These are phyloP conservation scores for Campoplex capitator DNA, from an alignment of 2,888 invertebrate genomes.

Conservation along the genomic window DNA sequence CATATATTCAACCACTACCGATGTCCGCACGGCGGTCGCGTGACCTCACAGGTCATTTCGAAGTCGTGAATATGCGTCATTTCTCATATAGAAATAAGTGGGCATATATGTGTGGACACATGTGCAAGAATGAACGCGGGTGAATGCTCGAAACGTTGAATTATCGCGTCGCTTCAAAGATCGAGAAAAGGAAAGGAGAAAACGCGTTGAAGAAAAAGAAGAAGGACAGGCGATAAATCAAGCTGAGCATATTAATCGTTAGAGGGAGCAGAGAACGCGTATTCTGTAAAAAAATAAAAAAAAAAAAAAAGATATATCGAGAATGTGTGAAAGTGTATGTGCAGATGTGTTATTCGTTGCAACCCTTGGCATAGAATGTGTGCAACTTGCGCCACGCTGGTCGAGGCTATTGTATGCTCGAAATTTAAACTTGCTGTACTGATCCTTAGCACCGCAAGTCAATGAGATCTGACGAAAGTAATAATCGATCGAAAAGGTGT, in stretches of 20 bases:
- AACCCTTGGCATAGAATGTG: constrained; percentile 1
- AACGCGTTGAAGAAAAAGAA: constrained; percentile 59
- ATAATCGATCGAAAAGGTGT: constrained; percentile 60
- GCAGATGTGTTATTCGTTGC: background rate
- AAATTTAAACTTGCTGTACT: constrained; percentile 47
- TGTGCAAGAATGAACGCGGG: constrained; percentile 15
- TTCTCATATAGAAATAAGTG: constrained; percentile 21
- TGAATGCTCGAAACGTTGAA: constrained; percentile 67
- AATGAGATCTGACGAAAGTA: constrained; percentile 43
- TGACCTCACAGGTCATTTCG: constrained; percentile 60
- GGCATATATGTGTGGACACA: background rate
- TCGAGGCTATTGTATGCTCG: constrained; percentile 53
- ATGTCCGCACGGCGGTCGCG: constrained; percentile 62
- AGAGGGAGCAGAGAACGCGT: constrained; percentile 32
- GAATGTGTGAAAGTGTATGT: background rate
- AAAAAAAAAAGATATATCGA: constrained; percentile 41
- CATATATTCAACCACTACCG: constrained; percentile 35
- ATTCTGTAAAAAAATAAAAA: constrained; percentile 45
- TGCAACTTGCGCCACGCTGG: constrained; percentile 21
- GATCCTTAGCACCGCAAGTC: constrained; percentile 25
- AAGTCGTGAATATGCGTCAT: constrained; percentile 44
- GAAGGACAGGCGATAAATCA: constrained; percentile 68
- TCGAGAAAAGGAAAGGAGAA: constrained; percentile 62
- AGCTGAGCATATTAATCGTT: constrained; percentile 66
- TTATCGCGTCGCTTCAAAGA: constrained; percentile 72